A percentile compares a stretch with the other conserved stretches of the same genome.
These are phyloP conservation scores for Masticophis lateralis DNA, from an alignment of 2,797 vertebrate species.

Conservation along the genomic window DNA sequence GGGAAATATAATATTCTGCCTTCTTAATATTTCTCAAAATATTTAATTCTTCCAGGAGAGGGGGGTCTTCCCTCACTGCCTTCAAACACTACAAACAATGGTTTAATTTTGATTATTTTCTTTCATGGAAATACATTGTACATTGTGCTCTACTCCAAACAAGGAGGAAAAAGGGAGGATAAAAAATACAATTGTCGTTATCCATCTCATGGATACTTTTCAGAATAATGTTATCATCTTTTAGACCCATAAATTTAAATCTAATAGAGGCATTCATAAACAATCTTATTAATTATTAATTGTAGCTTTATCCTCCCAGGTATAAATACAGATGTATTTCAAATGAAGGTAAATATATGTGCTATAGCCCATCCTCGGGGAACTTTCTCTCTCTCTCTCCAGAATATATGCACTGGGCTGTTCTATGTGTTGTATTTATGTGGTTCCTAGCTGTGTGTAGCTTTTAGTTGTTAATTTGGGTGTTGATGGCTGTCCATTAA, in stretches of 20 bases:
- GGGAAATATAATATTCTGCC: no score
- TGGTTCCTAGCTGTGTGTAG: neutral
- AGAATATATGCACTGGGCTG: neutral
- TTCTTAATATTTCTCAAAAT: no score
- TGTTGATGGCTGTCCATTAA: neutral
- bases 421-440: neutral
- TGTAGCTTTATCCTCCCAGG: neutral
- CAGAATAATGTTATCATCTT: neutral
- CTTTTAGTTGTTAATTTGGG: neutral
- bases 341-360: neutral
- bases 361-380: neutral
- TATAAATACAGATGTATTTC: neutral
- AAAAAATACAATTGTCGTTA: neutral
- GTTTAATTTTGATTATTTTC: neutral
- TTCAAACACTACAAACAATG: neutral
- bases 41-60: no score
- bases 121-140: neutral
- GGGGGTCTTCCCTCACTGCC: no score
- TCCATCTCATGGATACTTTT: neutral
- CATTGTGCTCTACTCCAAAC: neutral
- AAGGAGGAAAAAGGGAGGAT: neutral
- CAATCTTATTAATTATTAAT: neutral
- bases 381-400: neutral
- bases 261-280: neutral
- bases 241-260: neutral